Conservation (phyloP, 1,140 invertebrate genomes). For the Hypothenemus hampei region DNA sequence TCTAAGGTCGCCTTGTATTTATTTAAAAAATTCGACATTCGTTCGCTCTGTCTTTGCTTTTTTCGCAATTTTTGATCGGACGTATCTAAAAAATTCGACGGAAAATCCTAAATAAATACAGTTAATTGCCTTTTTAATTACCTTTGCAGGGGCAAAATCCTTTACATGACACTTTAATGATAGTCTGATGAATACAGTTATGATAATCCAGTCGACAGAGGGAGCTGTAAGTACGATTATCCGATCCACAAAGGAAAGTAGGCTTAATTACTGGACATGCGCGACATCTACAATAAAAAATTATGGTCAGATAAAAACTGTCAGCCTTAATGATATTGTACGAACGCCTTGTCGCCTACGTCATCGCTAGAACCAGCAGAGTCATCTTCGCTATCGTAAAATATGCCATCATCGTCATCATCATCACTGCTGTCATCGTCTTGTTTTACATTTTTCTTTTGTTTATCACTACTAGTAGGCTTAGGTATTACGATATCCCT, state of each 20-base stretch:
- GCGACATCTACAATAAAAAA: conserved; percentile 61
- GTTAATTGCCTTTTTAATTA: conserved; percentile 39
- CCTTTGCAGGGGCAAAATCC: conserved; percentile 88
- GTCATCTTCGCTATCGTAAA: conserved; percentile 67
- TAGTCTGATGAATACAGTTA: conserved; percentile 81
- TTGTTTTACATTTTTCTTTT: too few relatives aligned
- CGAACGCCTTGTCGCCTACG: conserved; percentile 31
- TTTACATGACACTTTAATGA: conserved; percentile 73
- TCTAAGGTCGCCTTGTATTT: conserved; percentile 60
- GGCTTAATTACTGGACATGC: conserved; percentile 73
- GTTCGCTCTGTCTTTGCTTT: conserved; percentile 58
- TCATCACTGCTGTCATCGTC: conserved; percentile 43
- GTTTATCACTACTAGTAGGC: conserved; percentile 53
- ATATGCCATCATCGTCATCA: conserved; percentile 65
- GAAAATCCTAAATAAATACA: background rate
- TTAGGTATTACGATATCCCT: conserved; percentile 63
- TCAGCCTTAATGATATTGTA: background rate
- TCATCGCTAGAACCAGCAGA: conserved; percentile 52
- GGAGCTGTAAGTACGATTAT: conserved; percentile 91
- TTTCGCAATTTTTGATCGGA: conserved; percentile 52
- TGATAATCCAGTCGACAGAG: conserved; percentile 84
- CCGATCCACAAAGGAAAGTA: conserved; percentile 80
- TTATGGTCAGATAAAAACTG: conserved; percentile 9
- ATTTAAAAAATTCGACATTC: conserved; percentile 57
- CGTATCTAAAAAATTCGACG: conserved; percentile 45